Percentiles rank a stretch among this genome's conserved stretches.
Evolutionary conservation across 2,113 vertebrate genomes (phyloP).

Genomic region (Galemys pyrenaicus): DNA sequence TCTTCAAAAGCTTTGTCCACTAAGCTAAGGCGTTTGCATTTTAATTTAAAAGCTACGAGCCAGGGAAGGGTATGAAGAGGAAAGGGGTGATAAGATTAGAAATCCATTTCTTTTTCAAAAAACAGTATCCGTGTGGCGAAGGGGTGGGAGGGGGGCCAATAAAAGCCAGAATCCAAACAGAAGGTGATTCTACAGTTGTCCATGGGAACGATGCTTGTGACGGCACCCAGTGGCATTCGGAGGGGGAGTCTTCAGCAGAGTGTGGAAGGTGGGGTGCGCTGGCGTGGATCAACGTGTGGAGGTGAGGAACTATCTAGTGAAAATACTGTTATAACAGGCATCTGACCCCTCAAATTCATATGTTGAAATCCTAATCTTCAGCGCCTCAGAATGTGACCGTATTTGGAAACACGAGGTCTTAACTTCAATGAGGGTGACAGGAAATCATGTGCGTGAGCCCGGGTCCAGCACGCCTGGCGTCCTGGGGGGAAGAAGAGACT

Average conservation of each 20-base stretch:
- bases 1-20: background rate
- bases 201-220: accelerated
- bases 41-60: background rate
- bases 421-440: background rate
- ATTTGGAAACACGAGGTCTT: background rate
- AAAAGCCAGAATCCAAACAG: background rate
- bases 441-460: background rate
- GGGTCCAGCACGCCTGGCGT: background rate
- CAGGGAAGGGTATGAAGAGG: background rate
- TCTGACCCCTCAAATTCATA: background rate
- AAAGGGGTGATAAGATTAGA: background rate
- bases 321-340: background rate
- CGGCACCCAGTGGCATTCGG: background rate
- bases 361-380: background rate
- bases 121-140: background rate
- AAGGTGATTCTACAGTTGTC: background rate
- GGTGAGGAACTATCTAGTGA: background rate
- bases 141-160: background rate
- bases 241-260: background rate
- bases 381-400: background rate
- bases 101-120: background rate
- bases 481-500: background rate
- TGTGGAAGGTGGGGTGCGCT: background rate
- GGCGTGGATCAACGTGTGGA: background rate
- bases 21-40: background rate